phyloP scores from a whole-genome alignment of 1,140 invertebrate genomes.

The Bombus ignitus region DNA sequence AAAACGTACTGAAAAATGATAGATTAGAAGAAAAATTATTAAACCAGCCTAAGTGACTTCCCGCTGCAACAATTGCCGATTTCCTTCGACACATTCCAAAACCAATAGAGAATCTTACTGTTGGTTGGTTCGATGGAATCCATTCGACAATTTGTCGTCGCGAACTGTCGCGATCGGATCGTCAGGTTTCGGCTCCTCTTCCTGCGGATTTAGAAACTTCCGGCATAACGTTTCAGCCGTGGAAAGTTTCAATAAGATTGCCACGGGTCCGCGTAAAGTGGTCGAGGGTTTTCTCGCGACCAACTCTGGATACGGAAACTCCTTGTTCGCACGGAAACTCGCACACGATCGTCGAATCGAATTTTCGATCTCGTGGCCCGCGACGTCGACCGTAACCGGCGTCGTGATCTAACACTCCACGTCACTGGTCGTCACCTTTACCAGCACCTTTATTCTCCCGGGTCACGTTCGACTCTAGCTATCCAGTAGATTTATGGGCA shows the following conservation, averaged over 20 bases:
- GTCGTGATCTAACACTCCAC: slow-evolving; percentile 15
- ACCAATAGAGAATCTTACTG: too few relatives aligned
- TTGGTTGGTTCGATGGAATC: not conserved
- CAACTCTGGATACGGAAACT: not conserved
- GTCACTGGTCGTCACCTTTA: slow-evolving; percentile 46
- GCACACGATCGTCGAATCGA: slow-evolving; percentile 63
- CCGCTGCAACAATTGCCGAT: not conserved
- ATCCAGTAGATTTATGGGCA: slow-evolving; percentile 46
- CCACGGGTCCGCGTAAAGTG: slow-evolving; percentile 37
- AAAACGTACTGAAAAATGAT: too few relatives aligned
- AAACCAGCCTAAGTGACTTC: not conserved
- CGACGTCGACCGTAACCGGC: slow-evolving; percentile 7
- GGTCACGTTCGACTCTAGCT: slow-evolving; percentile 28
- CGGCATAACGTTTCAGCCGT: not conserved
- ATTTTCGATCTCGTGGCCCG: slow-evolving; percentile 50
- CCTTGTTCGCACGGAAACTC: slow-evolving; percentile 52
- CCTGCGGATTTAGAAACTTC: not conserved
- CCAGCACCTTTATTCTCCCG: slow-evolving; percentile 27
- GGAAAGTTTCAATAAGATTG: slow-evolving; percentile 68
- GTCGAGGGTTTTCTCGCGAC: slow-evolving; percentile 25
- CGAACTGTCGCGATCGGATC: slow-evolving; percentile 15
- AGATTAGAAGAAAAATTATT: too few relatives aligned
- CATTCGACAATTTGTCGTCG: slow-evolving; percentile 2
- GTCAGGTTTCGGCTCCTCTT: not conserved
- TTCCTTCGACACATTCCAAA: not conserved